Evolutionary conservation across 2,113 vertebrate genomes (phyloP), one percentile per base, ranked within the genome.

Genomic region (Fulmarus glacialis): DNA sequence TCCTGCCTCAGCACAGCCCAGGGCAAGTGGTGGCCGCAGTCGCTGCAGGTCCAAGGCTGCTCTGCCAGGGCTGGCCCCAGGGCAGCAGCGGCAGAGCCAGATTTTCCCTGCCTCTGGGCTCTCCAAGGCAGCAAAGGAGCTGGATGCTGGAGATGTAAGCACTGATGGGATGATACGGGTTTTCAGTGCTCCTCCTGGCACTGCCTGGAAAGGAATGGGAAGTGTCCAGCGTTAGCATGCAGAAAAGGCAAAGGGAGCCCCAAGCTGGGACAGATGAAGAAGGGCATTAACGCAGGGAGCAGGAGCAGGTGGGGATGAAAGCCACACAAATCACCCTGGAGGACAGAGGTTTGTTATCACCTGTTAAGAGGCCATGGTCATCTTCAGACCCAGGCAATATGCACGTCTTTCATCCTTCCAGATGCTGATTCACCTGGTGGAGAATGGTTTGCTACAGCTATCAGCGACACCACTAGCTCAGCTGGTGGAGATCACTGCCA

Each of bases 141-240:
- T 72, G 34, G 66, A 64, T 80, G 36, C 38, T 84, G 26, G 48
- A 88, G 22, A 38, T 22, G 42, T 27, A 71, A 78, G 27, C 26
- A 50, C 4, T 0, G 0, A 55, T 11, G 40, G 53, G 24, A 50
- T 62, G 40, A 24, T 38, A 29, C 0, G 1, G 16, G 6, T 32
- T 77, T 93, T 30, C 59, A 26, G 34, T 26, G 18, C 21, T 68
- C n/a, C 55, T 70, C 5, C 42, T 75, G 47, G 26, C 42, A n/a
- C 8, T 52, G 34, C 40, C 77, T 43, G 52, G 64, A 5, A 45
- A 56, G 59, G 24, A 93, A 59, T 15, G 45, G 50, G 63, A 91
- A 64, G 17, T 30, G 32, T 43, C 60, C 45, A 58, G 50, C 2
- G 0, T 19, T 11, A 50, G 27, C 70, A 47, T 1, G 7, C 11